phyloP scores from a whole-genome alignment of 2,888 invertebrate genomes.

The Argyresthia albistria region DNA sequence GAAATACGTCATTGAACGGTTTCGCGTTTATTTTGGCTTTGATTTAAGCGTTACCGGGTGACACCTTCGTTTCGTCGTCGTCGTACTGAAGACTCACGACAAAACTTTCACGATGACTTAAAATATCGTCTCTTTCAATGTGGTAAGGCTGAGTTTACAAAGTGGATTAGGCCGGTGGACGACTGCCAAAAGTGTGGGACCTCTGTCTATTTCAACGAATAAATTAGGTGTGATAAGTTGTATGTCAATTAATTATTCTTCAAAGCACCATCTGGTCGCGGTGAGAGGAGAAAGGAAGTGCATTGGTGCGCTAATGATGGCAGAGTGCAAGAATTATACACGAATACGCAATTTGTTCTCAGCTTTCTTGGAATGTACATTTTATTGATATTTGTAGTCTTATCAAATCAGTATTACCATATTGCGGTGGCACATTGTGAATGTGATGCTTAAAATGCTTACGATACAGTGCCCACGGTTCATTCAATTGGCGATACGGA shows the following conservation, averaged over 20 bases:
- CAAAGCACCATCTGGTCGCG: constrained; percentile 65
- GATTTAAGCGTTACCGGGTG: constrained; percentile 51
- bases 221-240: constrained; percentile 70
- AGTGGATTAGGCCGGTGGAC: constrained; percentile 29
- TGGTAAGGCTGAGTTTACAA: constrained; percentile 18
- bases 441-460: no score
- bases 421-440: no score
- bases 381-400: no score
- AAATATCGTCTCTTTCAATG: constrained; percentile 17
- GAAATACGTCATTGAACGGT: constrained; percentile 45
- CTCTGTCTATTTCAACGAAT: constrained; percentile 62
- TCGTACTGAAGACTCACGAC: constrained; percentile 23
- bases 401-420: no score
- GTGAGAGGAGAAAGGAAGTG: constrained; percentile 39
- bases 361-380: no score
- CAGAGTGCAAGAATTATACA: neutral
- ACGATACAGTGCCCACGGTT: no score
- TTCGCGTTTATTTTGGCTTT: constrained; percentile 60
- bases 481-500: no score
- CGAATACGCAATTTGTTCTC: no score
- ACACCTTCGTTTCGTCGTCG: constrained; percentile 35
- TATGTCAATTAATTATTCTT: constrained; percentile 72
- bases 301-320: constrained; percentile 20
- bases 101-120: constrained; percentile 13
- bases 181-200: constrained; percentile 60